Evolutionary conservation across 2,113 vertebrate genomes (phyloP).

Genomic region (Boleophthalmus pectinirostris): DNA sequence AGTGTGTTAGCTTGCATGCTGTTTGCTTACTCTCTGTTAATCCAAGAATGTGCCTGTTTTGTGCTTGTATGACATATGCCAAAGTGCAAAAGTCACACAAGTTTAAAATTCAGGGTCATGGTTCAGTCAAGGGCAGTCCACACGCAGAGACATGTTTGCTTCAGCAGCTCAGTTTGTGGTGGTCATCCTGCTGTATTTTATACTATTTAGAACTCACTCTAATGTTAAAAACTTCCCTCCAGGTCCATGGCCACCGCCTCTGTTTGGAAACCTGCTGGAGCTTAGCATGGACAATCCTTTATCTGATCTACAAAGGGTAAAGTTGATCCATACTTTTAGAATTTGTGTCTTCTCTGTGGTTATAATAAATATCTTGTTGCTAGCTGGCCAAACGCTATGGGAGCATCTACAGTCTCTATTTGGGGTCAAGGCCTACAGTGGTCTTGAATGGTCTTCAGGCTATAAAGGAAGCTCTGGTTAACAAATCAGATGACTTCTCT

Average conservation of each 20-base stretch:
- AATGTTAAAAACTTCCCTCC: conserved; percentile 50
- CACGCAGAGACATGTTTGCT: conserved; percentile 23
- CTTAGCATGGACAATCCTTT: conserved; percentile 34
- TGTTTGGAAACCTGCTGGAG: conserved; percentile 50
- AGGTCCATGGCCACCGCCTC: conserved; percentile 33
- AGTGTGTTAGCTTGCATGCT: background rate
- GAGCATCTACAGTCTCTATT: conserved; percentile 43
- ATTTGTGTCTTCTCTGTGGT: background rate
- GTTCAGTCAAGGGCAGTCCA: background rate
- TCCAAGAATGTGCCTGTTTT: background rate
- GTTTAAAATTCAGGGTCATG: background rate
- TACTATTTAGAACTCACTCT: conserved; percentile 36
- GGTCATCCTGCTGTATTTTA: conserved; percentile 9
- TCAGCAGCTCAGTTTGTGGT: conserved; percentile 24
- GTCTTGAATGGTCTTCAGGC: conserved; percentile 53
- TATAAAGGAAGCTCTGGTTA: conserved; percentile 48
- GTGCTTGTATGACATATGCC: background rate
- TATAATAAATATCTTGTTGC: background rate
- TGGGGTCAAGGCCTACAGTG: conserved; percentile 39
- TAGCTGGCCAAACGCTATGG: conserved; percentile 45
- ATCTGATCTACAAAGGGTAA: conserved; percentile 44
- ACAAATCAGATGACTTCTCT: conserved; percentile 47
- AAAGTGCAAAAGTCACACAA: background rate
- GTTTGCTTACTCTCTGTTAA: background rate
- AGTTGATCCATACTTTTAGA: background rate